Conservation (phyloP, 2,888 invertebrate genomes). For the Periphyllus acericola region DNA sequence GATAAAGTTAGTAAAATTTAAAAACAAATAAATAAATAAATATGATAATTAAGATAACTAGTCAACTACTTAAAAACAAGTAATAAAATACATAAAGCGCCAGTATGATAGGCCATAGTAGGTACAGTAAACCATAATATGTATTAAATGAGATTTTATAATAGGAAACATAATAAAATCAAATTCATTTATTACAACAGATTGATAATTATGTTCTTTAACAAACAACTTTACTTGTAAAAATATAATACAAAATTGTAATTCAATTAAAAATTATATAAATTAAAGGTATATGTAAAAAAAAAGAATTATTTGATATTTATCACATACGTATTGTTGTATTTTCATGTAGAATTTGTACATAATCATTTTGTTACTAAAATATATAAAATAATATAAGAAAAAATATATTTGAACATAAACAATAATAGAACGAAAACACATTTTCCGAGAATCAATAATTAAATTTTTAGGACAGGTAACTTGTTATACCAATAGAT, state of each 20-base stretch:
- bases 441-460: constrained; percentile 5
- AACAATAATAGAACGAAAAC: constrained; percentile 30
- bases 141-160: background rate
- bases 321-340: constrained; percentile 27
- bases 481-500: constrained; percentile 45
- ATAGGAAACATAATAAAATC: constrained; percentile 4
- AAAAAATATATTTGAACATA: background rate
- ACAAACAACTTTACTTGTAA: constrained; percentile 21
- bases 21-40: too few relatives aligned
- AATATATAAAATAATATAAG: constrained; percentile 1
- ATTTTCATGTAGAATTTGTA: constrained; percentile 23
- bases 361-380: background rate
- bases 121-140: too few relatives aligned
- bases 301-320: constrained; percentile 31
- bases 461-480: constrained; percentile 40
- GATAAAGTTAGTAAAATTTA: too few relatives aligned
- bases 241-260: constrained; percentile 36
- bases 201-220: constrained; percentile 4
- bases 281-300: constrained; percentile 34
- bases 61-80: too few relatives aligned
- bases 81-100: too few relatives aligned
- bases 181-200: constrained; percentile 35
- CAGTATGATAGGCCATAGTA: too few relatives aligned
- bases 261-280: constrained; percentile 22
- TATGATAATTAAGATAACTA: too few relatives aligned